These are phyloP conservation scores for Pelobates cultripes DNA, from an alignment of 2,797 vertebrate species.

Conservation along the genomic window DNA sequence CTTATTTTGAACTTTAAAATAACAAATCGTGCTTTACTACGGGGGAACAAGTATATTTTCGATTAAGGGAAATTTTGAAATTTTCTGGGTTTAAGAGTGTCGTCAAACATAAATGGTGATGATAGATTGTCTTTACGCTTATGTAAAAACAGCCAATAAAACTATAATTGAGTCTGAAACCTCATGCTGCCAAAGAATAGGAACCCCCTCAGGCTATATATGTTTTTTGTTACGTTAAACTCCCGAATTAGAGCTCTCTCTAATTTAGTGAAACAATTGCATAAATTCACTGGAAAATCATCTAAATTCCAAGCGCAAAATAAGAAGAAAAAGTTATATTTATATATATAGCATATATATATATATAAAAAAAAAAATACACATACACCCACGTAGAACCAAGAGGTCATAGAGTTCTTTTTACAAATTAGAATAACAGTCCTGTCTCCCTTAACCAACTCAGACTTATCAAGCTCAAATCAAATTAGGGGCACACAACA, in stretches of 20 bases:
- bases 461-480: background rate
- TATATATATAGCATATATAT: no score
- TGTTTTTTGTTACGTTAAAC: background rate
- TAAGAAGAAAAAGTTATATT: no score
- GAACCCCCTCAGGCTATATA: background rate
- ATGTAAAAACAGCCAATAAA: background rate
- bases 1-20: no score
- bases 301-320: background rate
- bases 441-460: background rate
- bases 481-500: background rate
- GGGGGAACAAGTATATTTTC: no score
- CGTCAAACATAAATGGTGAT: background rate
- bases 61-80: no score
- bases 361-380: background rate
- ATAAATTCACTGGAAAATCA: conserved; percentile 13
- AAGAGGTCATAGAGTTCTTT: background rate
- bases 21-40: no score
- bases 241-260: background rate
- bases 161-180: background rate
- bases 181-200: background rate
- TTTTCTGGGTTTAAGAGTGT: background rate
- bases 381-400: background rate
- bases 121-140: background rate
- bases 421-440: background rate
- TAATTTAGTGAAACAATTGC: conserved; percentile 8